A percentile compares a stretch with the other conserved stretches of the same genome.
These are phyloP conservation scores for Platyscapa corneri DNA, from an alignment of 1,140 invertebrate genomes.

Conservation along the genomic window DNA sequence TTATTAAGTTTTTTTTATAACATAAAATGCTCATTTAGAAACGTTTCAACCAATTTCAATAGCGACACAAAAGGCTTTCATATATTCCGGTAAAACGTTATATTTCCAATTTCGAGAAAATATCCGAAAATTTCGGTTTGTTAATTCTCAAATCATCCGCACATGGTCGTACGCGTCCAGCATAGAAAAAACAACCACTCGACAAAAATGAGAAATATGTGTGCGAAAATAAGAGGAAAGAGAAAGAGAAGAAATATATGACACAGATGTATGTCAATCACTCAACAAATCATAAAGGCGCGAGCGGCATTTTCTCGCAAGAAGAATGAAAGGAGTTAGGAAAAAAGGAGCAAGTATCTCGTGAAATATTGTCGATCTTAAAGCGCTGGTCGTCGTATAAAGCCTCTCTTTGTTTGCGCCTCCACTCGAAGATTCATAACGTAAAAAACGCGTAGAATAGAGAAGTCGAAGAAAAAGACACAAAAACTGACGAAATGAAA, in stretches of 20 bases:
- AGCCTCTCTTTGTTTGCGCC: slow-evolving; percentile 44
- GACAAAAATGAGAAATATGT: slow-evolving; percentile 17
- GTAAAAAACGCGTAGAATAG: neutral
- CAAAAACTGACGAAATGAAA: neutral
- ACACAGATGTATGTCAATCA: slow-evolving; percentile 29
- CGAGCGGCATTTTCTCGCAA: slow-evolving; percentile 3
- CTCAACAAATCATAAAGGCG: slow-evolving; percentile 34
- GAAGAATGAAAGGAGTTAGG: neutral
- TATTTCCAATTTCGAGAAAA: slow-evolving; percentile 10
- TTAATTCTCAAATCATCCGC: slow-evolving; percentile 32
- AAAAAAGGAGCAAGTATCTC: neutral
- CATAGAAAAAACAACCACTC: slow-evolving; percentile 3
- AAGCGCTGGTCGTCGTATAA: slow-evolving; percentile 25
- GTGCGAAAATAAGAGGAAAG: slow-evolving; percentile 27
- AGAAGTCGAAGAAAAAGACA: slow-evolving; percentile 7
- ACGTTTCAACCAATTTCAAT: neutral
- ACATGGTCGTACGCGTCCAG: neutral
- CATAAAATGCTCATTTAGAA: neutral
- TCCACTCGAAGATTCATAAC: slow-evolving; percentile 49
- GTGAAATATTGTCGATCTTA: slow-evolving; percentile 40
- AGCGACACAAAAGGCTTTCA: neutral
- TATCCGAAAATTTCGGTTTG: slow-evolving; percentile 21
- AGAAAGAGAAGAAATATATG: neutral
- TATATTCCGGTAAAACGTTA: neutral
- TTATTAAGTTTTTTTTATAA: neutral